These are phyloP conservation scores for Platyscelio sp. DNA, from an alignment of 2,888 invertebrate species.

Conservation along the genomic window DNA sequence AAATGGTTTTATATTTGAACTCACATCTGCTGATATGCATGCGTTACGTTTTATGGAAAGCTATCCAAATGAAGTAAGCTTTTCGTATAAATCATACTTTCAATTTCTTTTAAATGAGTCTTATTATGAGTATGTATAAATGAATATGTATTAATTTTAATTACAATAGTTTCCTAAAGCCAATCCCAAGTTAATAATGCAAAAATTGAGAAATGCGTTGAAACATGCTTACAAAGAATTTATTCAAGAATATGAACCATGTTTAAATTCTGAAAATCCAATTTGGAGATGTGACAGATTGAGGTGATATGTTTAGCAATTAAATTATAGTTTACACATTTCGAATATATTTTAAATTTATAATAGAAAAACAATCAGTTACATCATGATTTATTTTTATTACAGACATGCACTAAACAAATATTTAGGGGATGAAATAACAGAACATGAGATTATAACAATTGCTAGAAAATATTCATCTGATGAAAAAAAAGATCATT, in stretches of 20 bases:
- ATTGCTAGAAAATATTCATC: conserved; percentile 91
- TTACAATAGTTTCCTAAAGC: conserved; percentile 90
- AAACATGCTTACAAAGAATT: conserved; percentile 92
- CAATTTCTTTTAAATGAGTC: no score
- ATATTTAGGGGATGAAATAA: conserved; percentile 89
- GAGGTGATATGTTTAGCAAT: conserved; percentile 83
- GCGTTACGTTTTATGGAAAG: conserved; percentile 95
- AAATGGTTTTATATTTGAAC: conserved; percentile 92
- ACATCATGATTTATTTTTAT: no score
- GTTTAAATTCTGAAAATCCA: conserved; percentile 74
- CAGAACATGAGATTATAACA: conserved; percentile 93
- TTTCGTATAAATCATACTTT: no score
- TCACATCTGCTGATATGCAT: conserved; percentile 94
- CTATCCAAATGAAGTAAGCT: conserved; percentile 88
- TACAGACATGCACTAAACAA: conserved; percentile 88
- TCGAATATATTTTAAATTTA: no score
- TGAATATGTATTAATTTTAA: background rate
- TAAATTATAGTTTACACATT: conserved; percentile 75
- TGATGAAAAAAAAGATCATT: conserved; percentile 85
- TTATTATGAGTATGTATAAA: background rate
- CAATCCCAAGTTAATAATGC: conserved; percentile 90
- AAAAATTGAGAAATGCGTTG: conserved; percentile 90
- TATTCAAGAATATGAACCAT: conserved; percentile 89
- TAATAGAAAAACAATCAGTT: no score
- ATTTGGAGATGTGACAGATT: conserved; percentile 84